Evolutionary conservation across 2,888 invertebrate genomes (phyloP).

Genomic region (Ceraclea dissimilis): DNA sequence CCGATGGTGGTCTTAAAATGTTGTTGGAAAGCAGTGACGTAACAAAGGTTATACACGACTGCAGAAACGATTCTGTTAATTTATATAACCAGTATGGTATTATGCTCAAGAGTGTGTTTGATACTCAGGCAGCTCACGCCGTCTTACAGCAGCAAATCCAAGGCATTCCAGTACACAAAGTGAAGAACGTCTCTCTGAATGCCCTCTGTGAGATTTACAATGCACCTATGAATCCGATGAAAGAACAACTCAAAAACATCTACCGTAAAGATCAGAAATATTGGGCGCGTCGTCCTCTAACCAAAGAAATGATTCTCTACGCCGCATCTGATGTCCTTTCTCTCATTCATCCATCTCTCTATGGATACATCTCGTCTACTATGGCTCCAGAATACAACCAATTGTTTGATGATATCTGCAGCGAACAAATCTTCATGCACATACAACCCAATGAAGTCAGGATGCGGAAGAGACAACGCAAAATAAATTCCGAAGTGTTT

Average conservation of each 20-base stretch:
- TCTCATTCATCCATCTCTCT: constrained; percentile 78
- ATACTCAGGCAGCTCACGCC: constrained; percentile 90
- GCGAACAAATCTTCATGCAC: constrained; percentile 80
- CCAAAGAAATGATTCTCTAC: constrained; percentile 86
- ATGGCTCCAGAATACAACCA: constrained; percentile 64
- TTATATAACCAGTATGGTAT: constrained; percentile 81
- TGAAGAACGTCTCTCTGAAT: constrained; percentile 86
- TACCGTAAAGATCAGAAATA: constrained; percentile 78
- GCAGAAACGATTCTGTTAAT: constrained; percentile 84
- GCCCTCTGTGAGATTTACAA: constrained; percentile 85
- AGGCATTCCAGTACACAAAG: constrained; percentile 87
- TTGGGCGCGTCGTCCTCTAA: constrained; percentile 84
- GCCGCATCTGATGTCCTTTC: constrained; percentile 85
- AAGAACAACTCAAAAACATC: constrained; percentile 81
- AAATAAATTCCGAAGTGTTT: constrained; percentile 85
- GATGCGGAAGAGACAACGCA: constrained; percentile 78
- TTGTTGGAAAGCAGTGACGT: constrained; percentile 72
- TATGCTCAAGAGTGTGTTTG: constrained; percentile 76
- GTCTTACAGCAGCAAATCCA: constrained; percentile 85
- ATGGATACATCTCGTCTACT: constrained; percentile 57
- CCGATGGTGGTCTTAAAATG: constrained; percentile 68
- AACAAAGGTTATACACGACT: constrained; percentile 88
- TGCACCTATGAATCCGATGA: constrained; percentile 82
- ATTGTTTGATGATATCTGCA: constrained; percentile 75
- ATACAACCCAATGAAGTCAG: constrained; percentile 82